Evolutionary conservation across 2,888 invertebrate species (phyloP).

Genomic region (Orthosia gracilis): DNA sequence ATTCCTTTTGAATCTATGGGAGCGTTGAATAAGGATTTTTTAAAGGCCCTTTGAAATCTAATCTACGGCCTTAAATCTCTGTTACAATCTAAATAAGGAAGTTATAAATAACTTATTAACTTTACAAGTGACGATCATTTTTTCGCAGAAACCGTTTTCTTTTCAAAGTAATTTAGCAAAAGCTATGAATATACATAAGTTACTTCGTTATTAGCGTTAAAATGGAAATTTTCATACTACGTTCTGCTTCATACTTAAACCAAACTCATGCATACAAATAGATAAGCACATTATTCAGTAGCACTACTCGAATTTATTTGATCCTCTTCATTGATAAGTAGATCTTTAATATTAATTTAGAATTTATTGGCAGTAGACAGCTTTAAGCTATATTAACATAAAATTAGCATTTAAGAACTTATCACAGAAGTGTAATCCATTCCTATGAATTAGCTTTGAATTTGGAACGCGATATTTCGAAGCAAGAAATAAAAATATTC

Average conservation of each 20-base stretch:
- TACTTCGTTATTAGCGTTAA: conserved; percentile 3
- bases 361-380: conserved; percentile 20
- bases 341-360: conserved; percentile 39
- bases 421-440: not conserved
- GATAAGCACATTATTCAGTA: conserved; percentile 24
- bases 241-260: conserved; percentile 4
- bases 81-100: conserved; percentile 23
- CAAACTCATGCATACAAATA: conserved; percentile 35
- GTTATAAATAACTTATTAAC: conserved; percentile 20
- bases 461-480: conserved; percentile 1
- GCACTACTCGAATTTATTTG: conserved; percentile 20
- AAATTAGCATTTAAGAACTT: conserved; percentile 8
- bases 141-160: not conserved
- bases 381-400: conserved; percentile 24
- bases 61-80: conserved; percentile 2
- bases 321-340: not conserved
- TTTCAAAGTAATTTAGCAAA: conserved; percentile 12
- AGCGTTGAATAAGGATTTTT: conserved; percentile 18
- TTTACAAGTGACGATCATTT: not conserved
- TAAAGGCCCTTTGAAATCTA: conserved; percentile 14
- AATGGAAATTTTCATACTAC: conserved; percentile 18
- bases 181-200: conserved; percentile 24
- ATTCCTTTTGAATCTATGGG: conserved; percentile 28
- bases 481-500: conserved; percentile 7
- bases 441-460: conserved; percentile 5